These are phyloP conservation scores for Zelostemma sp. DNA, from an alignment of 1,140 invertebrate genomes.

Conservation along the genomic window DNA sequence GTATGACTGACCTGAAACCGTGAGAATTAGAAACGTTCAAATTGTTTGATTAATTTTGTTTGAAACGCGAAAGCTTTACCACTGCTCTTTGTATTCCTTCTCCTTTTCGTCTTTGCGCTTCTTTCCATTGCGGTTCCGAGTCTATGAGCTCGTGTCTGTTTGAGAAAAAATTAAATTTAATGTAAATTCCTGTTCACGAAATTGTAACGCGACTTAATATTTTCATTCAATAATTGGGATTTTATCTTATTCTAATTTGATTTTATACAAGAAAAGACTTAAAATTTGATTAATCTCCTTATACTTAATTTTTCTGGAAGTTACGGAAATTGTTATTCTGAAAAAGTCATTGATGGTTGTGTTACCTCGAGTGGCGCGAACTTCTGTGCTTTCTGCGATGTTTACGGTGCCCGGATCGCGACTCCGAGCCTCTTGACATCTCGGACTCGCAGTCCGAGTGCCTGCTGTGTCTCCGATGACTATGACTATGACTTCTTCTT, in stretches of 20 bases:
- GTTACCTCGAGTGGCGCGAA: conserved; percentile 64
- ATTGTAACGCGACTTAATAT: no score
- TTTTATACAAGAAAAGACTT: no score
- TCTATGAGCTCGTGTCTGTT: conserved; percentile 81
- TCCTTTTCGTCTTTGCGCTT: conserved; percentile 82
- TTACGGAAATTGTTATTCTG: no score
- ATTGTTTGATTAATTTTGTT: neutral
- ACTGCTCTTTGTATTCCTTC: conserved; percentile 72
- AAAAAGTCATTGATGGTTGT: no score
- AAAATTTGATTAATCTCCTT: no score
- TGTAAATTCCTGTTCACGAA: no score
- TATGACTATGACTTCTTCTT: conserved; percentile 71
- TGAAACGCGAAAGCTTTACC: conserved; percentile 45
- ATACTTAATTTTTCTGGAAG: no score
- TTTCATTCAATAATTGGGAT: no score
- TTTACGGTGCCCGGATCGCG: conserved; percentile 78
- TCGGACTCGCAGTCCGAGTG: conserved; percentile 92
- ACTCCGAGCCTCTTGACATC: conserved; percentile 82
- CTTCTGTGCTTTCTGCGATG: conserved; percentile 76
- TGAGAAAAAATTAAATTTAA: no score
- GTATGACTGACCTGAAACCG: conserved; percentile 63
- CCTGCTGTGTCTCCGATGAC: conserved; percentile 82
- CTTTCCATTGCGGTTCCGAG: conserved; percentile 88
- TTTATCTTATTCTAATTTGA: no score
- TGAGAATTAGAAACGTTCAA: conserved; percentile 7